These are phyloP conservation scores for Heliconius sara DNA, from an alignment of 2,888 invertebrate species.

Conservation along the genomic window DNA sequence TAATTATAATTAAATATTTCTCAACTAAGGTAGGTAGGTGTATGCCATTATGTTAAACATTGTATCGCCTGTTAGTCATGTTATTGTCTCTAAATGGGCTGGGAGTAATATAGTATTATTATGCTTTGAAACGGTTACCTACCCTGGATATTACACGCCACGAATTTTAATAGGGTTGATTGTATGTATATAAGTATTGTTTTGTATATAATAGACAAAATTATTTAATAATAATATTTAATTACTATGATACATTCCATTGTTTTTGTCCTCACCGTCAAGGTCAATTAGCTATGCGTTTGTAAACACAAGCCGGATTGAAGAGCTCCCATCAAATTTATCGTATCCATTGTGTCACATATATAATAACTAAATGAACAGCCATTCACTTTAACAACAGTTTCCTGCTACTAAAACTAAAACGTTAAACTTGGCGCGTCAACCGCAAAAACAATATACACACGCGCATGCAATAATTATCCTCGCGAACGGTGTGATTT, in stretches of 20 bases:
- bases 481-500: slow-evolving; percentile 49
- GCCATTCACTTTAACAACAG: slow-evolving; percentile 56
- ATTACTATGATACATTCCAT: slow-evolving; percentile 31
- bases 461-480: slow-evolving; percentile 61
- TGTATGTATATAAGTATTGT: slow-evolving; percentile 9
- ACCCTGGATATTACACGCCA: slow-evolving; percentile 10
- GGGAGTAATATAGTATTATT: slow-evolving; percentile 26
- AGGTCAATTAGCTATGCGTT: slow-evolving; percentile 68
- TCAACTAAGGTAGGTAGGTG: slow-evolving; percentile 1
- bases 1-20: slow-evolving; percentile 3
- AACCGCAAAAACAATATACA: slow-evolving; percentile 59
- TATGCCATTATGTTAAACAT: slow-evolving; percentile 27
- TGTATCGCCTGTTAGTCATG: slow-evolving; percentile 28
- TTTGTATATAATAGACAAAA: background rate
- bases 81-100: slow-evolving; percentile 31
- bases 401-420: slow-evolving; percentile 65
- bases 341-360: slow-evolving; percentile 64
- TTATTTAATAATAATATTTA: slow-evolving; percentile 26
- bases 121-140: slow-evolving; percentile 17
- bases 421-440: slow-evolving; percentile 56
- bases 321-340: slow-evolving; percentile 69
- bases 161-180: slow-evolving; percentile 15
- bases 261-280: slow-evolving; percentile 67
- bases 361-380: slow-evolving; percentile 56
- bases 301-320: slow-evolving; percentile 77